Conservation (phyloP, 2,113 vertebrate genomes). For the Elachura formosa region DNA sequence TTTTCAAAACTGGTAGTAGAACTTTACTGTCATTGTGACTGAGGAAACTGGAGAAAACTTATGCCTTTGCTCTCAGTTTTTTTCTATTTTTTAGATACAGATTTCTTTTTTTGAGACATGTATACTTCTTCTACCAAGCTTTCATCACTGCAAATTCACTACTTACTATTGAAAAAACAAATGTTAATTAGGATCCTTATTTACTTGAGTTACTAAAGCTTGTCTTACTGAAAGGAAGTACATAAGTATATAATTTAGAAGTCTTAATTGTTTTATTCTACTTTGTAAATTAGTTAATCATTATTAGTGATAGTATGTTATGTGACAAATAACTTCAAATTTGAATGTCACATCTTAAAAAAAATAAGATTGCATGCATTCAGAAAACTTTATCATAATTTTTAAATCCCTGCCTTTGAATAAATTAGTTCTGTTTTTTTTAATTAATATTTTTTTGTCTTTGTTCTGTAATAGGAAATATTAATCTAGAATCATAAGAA, state of each 20-base stretch:
- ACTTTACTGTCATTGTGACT: not conserved
- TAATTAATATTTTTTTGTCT: not conserved
- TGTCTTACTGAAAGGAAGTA: not conserved
- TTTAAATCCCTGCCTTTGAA: not conserved
- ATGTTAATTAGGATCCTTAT: not conserved
- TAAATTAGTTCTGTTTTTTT: not conserved
- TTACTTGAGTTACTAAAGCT: not conserved
- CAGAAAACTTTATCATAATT: not conserved
- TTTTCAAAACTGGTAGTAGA: not conserved
- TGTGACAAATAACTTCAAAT: not conserved
- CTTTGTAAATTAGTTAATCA: not conserved
- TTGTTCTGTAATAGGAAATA: not conserved
- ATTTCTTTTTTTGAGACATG: not conserved
- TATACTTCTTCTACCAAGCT: not conserved
- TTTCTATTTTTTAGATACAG: not conserved
- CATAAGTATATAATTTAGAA: not conserved
- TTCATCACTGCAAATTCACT: not conserved
- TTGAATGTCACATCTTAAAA: not conserved
- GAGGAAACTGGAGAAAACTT: not conserved
- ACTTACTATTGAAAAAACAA: not conserved
- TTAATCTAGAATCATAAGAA: not conserved
- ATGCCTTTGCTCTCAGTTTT: not conserved
- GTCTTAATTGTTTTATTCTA: not conserved
- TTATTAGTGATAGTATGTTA: not conserved
- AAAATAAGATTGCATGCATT: not conserved